Evolutionary conservation across 2,797 vertebrate genomes (phyloP), one percentile per base, ranked within the genome.

Genomic region (Sebastes wilsoni): DNA sequence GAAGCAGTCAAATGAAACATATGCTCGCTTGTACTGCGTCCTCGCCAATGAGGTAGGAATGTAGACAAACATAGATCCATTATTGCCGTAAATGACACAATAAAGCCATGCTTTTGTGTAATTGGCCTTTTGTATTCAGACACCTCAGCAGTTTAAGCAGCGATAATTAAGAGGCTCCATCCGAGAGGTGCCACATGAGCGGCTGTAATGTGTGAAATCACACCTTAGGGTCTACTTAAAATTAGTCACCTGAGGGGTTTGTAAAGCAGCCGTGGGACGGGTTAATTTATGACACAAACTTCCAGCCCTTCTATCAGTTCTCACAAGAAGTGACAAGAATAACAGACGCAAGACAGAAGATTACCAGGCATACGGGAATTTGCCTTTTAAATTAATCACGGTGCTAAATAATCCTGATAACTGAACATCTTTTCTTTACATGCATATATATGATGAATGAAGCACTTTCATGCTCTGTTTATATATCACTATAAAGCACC

Each of bases 171-270:
- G 86, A 85, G 84, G 80, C 86, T 89, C 80, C 85, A 80, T 90
- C 75, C 79, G 66, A 86, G 87, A 88, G 68, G 87, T 88, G 91
- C 87, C 84, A 88, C 91, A 87, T 82, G 88, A 94, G 90, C 75
- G 81, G 82, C 81, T 84, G 79, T 76, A 80, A 91, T 36, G 80
- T 93, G 92, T 72, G 66, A 93, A 89, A 83, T 95, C 92, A 85
- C 93, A 95, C 95, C 92, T 93, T 92, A 92, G 90, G 86, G 90
- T 88, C 79, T 88, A 84, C 84, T 93, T 87, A 77, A 90, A 92
- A 94, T 88, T 66, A 93, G 92, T 87, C 91, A 95, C 93, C 92
- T 92, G 88, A 91, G 92, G 92, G 89, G 73, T 87, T 92, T 89
- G 54, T 67, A 75, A 87, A 91, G 79, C 79, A 90, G 84, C 78